A percentile compares a stretch with the other conserved stretches of the same genome.
These are phyloP conservation scores for Paramormyrops hopkinsi DNA, from an alignment of 2,797 vertebrate genomes.

Conservation along the genomic window DNA sequence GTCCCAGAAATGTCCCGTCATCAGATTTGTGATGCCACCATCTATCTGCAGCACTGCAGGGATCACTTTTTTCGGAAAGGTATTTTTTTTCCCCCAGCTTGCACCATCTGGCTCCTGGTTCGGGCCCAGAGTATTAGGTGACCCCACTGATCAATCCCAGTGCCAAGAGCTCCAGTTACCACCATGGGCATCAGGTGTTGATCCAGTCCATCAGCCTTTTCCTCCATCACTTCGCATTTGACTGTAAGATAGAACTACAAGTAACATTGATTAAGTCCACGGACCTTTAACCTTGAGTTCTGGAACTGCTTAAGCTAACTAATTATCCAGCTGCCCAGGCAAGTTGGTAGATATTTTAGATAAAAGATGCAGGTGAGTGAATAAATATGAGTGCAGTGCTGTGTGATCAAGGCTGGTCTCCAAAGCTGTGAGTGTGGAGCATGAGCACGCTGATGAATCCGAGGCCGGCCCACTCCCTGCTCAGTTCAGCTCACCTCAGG, in stretches of 20 bases:
- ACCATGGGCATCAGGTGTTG: neutral
- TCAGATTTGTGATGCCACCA: neutral
- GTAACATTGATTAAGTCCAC: neutral
- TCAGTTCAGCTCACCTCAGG: neutral
- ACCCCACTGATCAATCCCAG: neutral
- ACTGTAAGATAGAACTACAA: neutral
- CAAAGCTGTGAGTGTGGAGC: neutral
- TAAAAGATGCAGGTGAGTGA: neutral
- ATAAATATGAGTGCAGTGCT: neutral
- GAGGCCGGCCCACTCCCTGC: neutral
- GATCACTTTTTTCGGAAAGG: neutral
- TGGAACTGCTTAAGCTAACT: neutral
- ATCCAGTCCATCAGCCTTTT: neutral
- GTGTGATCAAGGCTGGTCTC: neutral
- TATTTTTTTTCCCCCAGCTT: neutral
- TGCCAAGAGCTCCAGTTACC: neutral
- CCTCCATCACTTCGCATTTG: neutral
- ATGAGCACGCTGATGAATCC: neutral
- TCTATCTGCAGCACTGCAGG: neutral
- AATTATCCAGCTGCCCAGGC: neutral
- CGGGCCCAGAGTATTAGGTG: neutral
- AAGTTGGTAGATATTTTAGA: neutral
- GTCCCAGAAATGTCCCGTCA: neutral
- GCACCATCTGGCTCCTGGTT: constrained; percentile 2
- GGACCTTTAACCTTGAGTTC: neutral